A percentile compares a stretch with the other conserved stretches of the same genome.
phyloP scores from a whole-genome alignment of 2,888 invertebrate genomes.

The Tetramorium bicarinatum region DNA sequence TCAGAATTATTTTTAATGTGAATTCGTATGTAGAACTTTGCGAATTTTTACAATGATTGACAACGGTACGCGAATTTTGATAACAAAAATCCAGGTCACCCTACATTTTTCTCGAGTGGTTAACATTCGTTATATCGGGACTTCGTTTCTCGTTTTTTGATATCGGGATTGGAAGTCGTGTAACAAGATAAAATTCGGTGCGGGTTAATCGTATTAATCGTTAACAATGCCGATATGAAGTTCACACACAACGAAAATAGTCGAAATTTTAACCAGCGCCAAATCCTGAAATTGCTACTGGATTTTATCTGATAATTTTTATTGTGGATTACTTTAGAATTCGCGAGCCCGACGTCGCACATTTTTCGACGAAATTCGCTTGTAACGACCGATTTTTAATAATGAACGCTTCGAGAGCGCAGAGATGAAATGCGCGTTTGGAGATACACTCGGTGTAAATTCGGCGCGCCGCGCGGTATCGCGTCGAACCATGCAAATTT shows the following conservation, averaged over 20 bases:
- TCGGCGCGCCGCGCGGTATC: slow-evolving; percentile 41
- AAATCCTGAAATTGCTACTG: slow-evolving; percentile 23
- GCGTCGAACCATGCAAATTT: slow-evolving; percentile 56
- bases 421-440: slow-evolving; percentile 2
- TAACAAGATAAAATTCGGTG: slow-evolving; percentile 10
- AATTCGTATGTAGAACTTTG: not conserved
- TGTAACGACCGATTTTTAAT: slow-evolving; percentile 50
- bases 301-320: slow-evolving; percentile 38
- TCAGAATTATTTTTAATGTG: slow-evolving; percentile 4
- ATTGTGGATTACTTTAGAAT: slow-evolving; percentile 29
- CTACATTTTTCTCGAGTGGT: not conserved
- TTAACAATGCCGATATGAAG: not conserved
- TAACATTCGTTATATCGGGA: slow-evolving; percentile 2
- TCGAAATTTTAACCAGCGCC: slow-evolving; percentile 28
- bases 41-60: slow-evolving; percentile 3
- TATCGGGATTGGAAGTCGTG: not conserved
- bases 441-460: slow-evolving; percentile 39
- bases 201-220: slow-evolving; percentile 36
- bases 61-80: not conserved
- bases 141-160: slow-evolving; percentile 7
- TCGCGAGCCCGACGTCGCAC: not conserved
- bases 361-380: slow-evolving; percentile 27
- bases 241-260: not conserved
- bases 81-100: not conserved
- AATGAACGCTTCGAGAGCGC: slow-evolving; percentile 34